Percentiles rank a stretch among this genome's conserved stretches.
These are phyloP conservation scores for Holotrichia oblita DNA, from an alignment of 1,140 invertebrate genomes.

Conservation along the genomic window DNA sequence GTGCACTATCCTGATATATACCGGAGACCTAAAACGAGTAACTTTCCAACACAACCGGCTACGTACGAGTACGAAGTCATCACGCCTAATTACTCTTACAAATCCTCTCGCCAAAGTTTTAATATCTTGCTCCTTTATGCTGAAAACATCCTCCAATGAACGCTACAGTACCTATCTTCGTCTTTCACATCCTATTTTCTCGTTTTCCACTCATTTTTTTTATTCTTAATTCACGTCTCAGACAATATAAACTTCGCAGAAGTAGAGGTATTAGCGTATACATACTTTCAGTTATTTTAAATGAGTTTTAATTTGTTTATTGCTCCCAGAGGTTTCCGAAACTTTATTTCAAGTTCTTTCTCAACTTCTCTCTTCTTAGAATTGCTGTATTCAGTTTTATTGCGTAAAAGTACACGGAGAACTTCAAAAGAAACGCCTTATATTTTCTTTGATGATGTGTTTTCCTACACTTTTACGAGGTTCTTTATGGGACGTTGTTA, in stretches of 20 bases:
- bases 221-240: constrained; percentile 30
- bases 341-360: not conserved
- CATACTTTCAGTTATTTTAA: constrained; percentile 39
- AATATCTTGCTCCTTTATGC: constrained; percentile 44
- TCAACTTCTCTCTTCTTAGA: constrained; percentile 10
- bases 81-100: constrained; percentile 51
- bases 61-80: constrained; percentile 42
- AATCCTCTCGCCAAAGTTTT: constrained; percentile 50
- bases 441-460: not conserved
- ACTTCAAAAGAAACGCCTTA: not conserved
- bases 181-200: not conserved
- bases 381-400: not conserved
- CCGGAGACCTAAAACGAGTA: not conserved
- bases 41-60: constrained; percentile 27
- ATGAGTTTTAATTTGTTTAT: constrained; percentile 44
- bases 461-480: no score
- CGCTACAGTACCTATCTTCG: not conserved
- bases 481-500: no score
- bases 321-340: constrained; percentile 8
- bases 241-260: constrained; percentile 27
- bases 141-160: constrained; percentile 35
- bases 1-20: constrained; percentile 44
- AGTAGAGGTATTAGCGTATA: constrained; percentile 39
- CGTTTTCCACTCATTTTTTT: constrained; percentile 25
- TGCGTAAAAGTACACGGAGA: not conserved